Conservation (phyloP, 1,140 invertebrate genomes). For the Drosophila kanapiae region DNA sequence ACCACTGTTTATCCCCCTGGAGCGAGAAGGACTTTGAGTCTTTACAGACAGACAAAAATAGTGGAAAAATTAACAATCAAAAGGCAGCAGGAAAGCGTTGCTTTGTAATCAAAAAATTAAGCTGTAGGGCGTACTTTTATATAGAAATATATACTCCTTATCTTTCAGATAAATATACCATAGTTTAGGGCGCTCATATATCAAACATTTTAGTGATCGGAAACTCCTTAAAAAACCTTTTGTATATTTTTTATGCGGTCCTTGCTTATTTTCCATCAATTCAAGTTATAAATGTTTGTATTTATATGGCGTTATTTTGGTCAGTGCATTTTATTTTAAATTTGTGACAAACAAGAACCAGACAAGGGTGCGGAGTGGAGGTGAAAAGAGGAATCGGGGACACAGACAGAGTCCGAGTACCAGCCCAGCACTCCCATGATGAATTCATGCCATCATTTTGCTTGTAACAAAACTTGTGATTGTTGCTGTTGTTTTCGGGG, state of each 20-base stretch:
- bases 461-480: constrained; percentile 77
- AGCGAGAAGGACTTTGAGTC: constrained; percentile 51
- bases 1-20: constrained; percentile 8
- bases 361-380: background rate
- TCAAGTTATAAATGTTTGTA: background rate
- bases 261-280: background rate
- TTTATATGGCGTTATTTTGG: background rate
- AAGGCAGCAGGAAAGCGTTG: background rate
- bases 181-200: background rate
- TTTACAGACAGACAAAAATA: constrained; percentile 27
- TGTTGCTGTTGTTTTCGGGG: constrained; percentile 58
- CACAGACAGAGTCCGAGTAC: constrained; percentile 9
- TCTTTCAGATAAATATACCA: background rate
- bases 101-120: background rate
- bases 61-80: background rate
- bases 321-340: constrained; percentile 67
- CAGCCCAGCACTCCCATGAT: constrained; percentile 61
- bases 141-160: background rate
- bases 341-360: constrained; percentile 40
- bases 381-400: constrained; percentile 20
- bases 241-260: background rate
- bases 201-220: background rate
- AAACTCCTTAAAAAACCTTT: no score
- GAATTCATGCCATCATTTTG: constrained; percentile 81
- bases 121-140: background rate